phyloP scores from a whole-genome alignment of 1,140 invertebrate genomes.

The Drosophila quadrilineata region DNA sequence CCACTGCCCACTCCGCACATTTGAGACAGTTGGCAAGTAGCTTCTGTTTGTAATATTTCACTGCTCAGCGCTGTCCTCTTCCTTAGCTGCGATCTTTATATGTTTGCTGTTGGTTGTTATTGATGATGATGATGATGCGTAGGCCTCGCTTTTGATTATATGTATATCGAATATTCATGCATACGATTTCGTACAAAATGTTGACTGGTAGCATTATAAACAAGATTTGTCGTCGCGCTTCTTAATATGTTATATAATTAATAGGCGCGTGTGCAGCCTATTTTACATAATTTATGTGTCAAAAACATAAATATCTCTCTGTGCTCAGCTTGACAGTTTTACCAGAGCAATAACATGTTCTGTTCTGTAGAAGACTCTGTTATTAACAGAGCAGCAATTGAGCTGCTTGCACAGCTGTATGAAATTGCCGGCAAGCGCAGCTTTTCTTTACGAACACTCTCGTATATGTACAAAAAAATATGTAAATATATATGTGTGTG shows the following conservation, averaged over 20 bases:
- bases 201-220: conserved; percentile 36
- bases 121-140: conserved; percentile 23
- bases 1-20: background rate
- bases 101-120: background rate
- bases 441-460: background rate
- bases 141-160: conserved; percentile 34
- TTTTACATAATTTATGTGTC: conserved; percentile 2
- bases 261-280: conserved; percentile 21
- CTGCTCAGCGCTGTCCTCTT: background rate
- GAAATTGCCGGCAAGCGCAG: conserved; percentile 1
- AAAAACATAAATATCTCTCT: background rate
- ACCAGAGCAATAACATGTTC: too few species aligned
- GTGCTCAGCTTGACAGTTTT: conserved; percentile 13
- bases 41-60: conserved; percentile 1
- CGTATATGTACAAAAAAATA: too few species aligned
- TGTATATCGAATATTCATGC: conserved; percentile 58
- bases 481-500: background rate
- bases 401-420: background rate
- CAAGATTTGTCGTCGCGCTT: conserved; percentile 41
- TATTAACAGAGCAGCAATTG: background rate
- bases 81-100: background rate
- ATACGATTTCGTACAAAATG: conserved; percentile 41
- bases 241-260: conserved; percentile 21
- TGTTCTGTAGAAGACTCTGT: background rate
- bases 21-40: conserved; percentile 39